These are phyloP conservation scores for Aleadryas rufinucha DNA, from an alignment of 2,113 vertebrate genomes.

Conservation along the genomic window DNA sequence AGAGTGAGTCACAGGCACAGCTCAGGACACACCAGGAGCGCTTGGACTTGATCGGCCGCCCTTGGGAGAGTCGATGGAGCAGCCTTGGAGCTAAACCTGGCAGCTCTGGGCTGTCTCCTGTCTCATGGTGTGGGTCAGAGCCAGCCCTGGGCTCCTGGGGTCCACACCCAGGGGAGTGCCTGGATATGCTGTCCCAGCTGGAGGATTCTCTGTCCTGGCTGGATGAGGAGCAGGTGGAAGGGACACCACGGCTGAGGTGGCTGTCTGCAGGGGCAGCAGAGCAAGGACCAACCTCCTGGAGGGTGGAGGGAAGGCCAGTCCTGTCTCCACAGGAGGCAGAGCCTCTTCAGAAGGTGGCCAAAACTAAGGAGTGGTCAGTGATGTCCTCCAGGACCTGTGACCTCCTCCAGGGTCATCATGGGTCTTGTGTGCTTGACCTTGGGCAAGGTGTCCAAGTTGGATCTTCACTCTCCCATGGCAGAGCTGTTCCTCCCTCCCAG, in stretches of 20 bases:
- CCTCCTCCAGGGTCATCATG: background rate
- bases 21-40: background rate
- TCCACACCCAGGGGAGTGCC: background rate
- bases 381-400: background rate
- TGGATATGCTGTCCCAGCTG: background rate
- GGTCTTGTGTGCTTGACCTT: background rate
- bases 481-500: background rate
- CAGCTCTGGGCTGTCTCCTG: background rate
- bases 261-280: background rate
- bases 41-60: background rate
- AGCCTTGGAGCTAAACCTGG: background rate
- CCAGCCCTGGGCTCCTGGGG: accelerated
- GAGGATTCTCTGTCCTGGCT: background rate
- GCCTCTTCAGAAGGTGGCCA: background rate
- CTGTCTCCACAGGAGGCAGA: background rate
- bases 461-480: background rate
- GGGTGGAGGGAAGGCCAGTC: background rate
- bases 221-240: background rate
- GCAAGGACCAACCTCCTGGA: background rate
- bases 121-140: background rate
- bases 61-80: background rate
- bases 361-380: background rate
- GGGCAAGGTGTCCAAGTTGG: background rate
- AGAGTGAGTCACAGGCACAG: conserved; percentile 31
- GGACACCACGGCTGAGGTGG: background rate